Base-by-base conservation (phyloP, 2,888 invertebrate genomes). In the Protophormia terraenovae region DNA sequence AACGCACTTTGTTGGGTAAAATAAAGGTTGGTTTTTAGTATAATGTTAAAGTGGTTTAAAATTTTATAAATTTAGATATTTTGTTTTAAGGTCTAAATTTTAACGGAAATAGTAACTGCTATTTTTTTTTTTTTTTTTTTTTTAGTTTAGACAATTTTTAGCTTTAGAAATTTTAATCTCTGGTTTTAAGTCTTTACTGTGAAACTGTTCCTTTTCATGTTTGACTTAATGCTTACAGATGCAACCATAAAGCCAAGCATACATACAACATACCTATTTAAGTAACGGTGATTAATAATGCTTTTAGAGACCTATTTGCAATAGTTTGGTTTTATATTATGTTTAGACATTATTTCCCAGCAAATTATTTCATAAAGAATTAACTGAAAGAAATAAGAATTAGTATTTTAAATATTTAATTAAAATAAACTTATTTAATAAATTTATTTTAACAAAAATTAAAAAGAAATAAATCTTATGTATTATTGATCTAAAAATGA, bases 281-380 rank as follows among this genome's bases (percentile, higher is more conserved):
- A 67, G 27, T 50, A 60, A 73, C 47, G 19, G 60, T 81, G 81
- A 75, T 81, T 81, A 81, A 81, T 81, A 75, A 47, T 81, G 66
- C 73, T 81, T 73, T 81, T 38, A 67, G 47, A 60, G 38, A 75
- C 38, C 67, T 60, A 50, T 62, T 75, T 50, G 32, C 19, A 35
- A 60, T 6, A 24, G 35, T 58, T 73, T 19, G 35, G 32, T 47
- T 80, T 35, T 38, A 62, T 27, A 8, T 41, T 29, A 50, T 27
- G 2, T 41, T 53, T 19, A 62, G 29, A 29, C 53, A 62, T 77
- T 77, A 50, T 71, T 50, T 35, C 60, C 69, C 69, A 78, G 35
- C 58, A 60, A 78, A 58, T 29, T 6, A 53, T 76, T 38, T 14
- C 12, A 38, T 3, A n/a, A 3, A n/a, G 1, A n/a, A 47, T 7